Evolutionary conservation across 2,797 vertebrate genomes (phyloP), one percentile per base, ranked within the genome.

Genomic region (Crocodylus rhombifer): DNA sequence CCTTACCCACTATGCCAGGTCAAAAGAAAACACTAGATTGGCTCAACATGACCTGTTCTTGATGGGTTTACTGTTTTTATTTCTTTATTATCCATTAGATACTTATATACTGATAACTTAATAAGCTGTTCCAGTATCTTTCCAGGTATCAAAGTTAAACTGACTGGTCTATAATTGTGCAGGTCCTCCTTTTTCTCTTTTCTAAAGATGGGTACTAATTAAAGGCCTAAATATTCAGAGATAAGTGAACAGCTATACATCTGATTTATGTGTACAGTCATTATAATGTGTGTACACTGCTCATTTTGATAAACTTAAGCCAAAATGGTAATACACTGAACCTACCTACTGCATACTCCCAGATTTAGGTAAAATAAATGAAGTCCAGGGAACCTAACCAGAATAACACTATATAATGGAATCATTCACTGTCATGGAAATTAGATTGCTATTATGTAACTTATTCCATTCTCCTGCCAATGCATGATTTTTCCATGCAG

Each of bases 1-100:
- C 79, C 51, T 94, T 89, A 94, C 67, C 77, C 81, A 30, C 74
- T 89, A 77, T 94, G 77, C 65, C 77, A 79, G 28, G 74, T 28
- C 87, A 94, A 94, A 71, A 87, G 89, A 95, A 62, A 86, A 93
- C 95, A 94, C 91, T 33, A 93, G 81, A 86, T 75, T 83, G 78
- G 58, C 84, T 84, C 84, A 86, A 85, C 69, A 25, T 17, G 20
- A 91, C 91, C 89, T 84, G 51, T 51, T 88, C 89, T 84, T 83
- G 83, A 94, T 0, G 5, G 55, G 86, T 89, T 94, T 89, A 77
- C 84, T 94, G 64, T 86, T 65, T 92, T 94, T 94, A 94, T 89
- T 93, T 71, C 90, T 77, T 94, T 77, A 89, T 91, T 93, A 92
- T 93, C 89, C 92, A 57, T n/a, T 86, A 57, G 56, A 65, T 88